phyloP scores from a whole-genome alignment of 2,797 vertebrate species.

The Knipowitschia caucasica region DNA sequence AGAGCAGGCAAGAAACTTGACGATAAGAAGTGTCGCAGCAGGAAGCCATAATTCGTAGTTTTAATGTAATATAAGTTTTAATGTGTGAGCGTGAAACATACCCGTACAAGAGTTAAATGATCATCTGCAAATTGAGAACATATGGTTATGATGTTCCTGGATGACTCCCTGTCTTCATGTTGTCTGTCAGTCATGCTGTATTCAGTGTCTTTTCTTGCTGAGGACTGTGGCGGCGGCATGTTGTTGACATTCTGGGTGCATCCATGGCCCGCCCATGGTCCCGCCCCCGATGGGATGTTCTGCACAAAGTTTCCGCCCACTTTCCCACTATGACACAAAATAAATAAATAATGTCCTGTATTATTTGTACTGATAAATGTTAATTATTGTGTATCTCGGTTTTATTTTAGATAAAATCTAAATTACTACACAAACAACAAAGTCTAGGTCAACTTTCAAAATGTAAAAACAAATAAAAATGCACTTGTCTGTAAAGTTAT shows the following conservation, averaged over 20 bases:
- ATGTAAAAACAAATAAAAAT: no score
- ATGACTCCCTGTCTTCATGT: not conserved
- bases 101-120: slow-evolving; percentile 71
- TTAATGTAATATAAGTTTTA: not conserved
- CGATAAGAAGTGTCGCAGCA: not conserved
- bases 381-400: slow-evolving; percentile 7
- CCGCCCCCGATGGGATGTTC: slow-evolving; percentile 45
- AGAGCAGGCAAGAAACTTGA: not conserved
- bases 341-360: not conserved
- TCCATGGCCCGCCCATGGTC: slow-evolving; percentile 38
- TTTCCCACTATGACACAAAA: slow-evolving; percentile 31
- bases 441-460: not conserved
- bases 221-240: slow-evolving; percentile 51
- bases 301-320: slow-evolving; percentile 45
- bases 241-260: slow-evolving; percentile 58
- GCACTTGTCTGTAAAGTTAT: no score
- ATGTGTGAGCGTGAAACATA: slow-evolving; percentile 48
- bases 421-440: not conserved
- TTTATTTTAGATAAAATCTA: not conserved
- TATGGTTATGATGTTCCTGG: slow-evolving; percentile 62
- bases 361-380: slow-evolving; percentile 2
- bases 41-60: not conserved
- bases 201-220: slow-evolving; percentile 36
- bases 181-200: not conserved
- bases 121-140: slow-evolving; percentile 72